phyloP scores from a whole-genome alignment of 2,888 invertebrate species.

The Belgica antarctica region DNA sequence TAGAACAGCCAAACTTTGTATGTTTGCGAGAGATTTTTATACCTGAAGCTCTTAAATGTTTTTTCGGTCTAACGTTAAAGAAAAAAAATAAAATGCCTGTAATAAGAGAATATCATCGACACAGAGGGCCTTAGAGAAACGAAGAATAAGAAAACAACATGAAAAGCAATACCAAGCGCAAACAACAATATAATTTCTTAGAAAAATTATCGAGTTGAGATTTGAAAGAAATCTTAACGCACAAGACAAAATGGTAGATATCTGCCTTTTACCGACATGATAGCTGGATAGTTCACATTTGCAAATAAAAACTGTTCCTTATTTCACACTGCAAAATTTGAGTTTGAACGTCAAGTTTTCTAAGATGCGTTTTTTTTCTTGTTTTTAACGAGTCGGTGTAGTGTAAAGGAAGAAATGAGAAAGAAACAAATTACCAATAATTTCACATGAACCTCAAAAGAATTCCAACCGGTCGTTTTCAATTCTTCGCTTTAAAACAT shows the following conservation, averaged over 20 bases:
- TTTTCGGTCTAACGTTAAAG: not conserved
- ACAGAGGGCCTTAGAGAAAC: not conserved
- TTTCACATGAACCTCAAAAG: not conserved
- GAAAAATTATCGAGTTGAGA: slow-evolving; percentile 1
- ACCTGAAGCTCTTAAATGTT: slow-evolving; percentile 9
- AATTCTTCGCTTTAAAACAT: slow-evolving; percentile 7
- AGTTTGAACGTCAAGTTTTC: too few relatives aligned
- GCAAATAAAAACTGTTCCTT: too few relatives aligned
- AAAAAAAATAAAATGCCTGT: slow-evolving; percentile 18
- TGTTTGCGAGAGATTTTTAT: too few relatives aligned
- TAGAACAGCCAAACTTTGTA: too few relatives aligned
- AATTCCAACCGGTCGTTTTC: not conserved
- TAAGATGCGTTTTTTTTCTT: too few relatives aligned
- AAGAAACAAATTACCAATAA: not conserved
- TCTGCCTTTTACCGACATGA: too few relatives aligned
- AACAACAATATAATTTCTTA: slow-evolving; percentile 25
- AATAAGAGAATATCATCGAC: slow-evolving; percentile 31
- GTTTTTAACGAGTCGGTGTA: too few relatives aligned
- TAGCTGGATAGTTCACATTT: too few relatives aligned
- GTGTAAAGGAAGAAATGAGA: not conserved
- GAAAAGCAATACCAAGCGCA: slow-evolving; percentile 24
- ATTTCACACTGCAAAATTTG: too few relatives aligned
- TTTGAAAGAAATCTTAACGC: slow-evolving; percentile 3
- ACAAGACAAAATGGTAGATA: slow-evolving; percentile 8
- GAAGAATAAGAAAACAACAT: slow-evolving; percentile 10